Evolutionary conservation across 1,140 invertebrate species (phyloP).

Genomic region (Penaeus chinensis): DNA sequence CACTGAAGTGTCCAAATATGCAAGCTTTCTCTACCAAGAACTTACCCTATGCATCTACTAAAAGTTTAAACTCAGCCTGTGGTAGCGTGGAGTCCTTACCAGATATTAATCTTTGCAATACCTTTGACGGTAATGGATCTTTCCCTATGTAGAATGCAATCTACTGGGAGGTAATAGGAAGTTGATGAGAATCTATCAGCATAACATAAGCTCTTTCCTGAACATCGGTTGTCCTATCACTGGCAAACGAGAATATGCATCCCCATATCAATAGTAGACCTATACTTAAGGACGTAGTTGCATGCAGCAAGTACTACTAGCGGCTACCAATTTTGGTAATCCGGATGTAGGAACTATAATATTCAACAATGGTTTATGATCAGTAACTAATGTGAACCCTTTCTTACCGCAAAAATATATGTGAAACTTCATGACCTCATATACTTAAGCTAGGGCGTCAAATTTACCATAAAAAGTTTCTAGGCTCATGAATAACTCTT

Average conservation of each 20-base stretch:
- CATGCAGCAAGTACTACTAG: conserved; percentile 13
- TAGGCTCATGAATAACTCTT: too few relatives aligned
- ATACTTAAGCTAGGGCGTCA: too few relatives aligned
- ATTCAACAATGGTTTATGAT: conserved; percentile 27
- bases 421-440: too few relatives aligned
- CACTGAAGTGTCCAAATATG: neutral
- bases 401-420: too few relatives aligned
- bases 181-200: neutral
- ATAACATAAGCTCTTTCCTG: neutral
- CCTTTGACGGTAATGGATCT: neutral
- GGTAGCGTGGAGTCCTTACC: neutral
- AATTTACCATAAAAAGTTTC: too few relatives aligned
- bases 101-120: neutral
- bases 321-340: conserved; percentile 8
- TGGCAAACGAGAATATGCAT: conserved; percentile 34
- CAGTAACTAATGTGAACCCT: conserved; percentile 22
- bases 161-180: neutral
- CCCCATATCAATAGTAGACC: neutral
- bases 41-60: too few relatives aligned
- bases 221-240: neutral
- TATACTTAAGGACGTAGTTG: conserved; percentile 18
- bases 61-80: too few relatives aligned
- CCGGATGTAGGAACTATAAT: conserved; percentile 9
- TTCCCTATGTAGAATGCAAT: neutral
- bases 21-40: too few relatives aligned